Evolutionary conservation across 2,113 vertebrate species (phyloP).

Genomic region (Pseudonaja textilis): DNA sequence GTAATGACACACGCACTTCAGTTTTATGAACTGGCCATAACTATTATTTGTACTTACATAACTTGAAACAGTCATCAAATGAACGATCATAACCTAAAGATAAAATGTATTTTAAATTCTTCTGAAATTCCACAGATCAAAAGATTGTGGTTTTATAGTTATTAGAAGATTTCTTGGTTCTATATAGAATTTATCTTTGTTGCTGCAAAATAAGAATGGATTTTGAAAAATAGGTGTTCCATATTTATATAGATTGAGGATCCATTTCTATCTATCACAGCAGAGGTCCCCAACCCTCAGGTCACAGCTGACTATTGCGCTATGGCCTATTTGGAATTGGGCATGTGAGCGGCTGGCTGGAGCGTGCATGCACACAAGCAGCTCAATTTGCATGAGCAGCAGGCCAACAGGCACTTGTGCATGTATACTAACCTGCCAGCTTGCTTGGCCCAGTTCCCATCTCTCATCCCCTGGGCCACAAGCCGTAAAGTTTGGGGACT

Average conservation of each 20-base stretch:
- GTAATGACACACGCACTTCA: neutral
- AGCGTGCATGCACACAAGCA: too few relatives aligned
- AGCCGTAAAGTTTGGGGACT: too few relatives aligned
- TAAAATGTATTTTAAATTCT: neutral
- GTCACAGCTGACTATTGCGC: too few relatives aligned
- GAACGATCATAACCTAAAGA: neutral
- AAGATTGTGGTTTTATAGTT: neutral
- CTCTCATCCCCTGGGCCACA: too few relatives aligned
- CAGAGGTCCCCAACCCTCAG: too few relatives aligned
- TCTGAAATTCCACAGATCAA: neutral
- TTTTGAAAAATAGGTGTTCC: neutral
- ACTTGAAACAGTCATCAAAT: neutral
- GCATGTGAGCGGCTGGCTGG: too few relatives aligned
- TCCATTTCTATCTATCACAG: neutral
- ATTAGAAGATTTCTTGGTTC: neutral
- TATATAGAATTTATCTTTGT: neutral
- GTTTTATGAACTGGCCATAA: neutral
- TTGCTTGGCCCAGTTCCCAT: too few relatives aligned
- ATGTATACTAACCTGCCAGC: too few relatives aligned
- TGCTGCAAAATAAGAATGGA: neutral
- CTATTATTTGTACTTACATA: neutral
- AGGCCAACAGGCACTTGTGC: too few relatives aligned
- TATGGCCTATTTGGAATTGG: too few relatives aligned
- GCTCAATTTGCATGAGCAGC: too few relatives aligned
- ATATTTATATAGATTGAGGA: neutral